Percentiles rank a stretch among this genome's conserved stretches.
These are phyloP conservation scores for Cyprinella venusta DNA, from an alignment of 2,797 vertebrate species.

Conservation along the genomic window DNA sequence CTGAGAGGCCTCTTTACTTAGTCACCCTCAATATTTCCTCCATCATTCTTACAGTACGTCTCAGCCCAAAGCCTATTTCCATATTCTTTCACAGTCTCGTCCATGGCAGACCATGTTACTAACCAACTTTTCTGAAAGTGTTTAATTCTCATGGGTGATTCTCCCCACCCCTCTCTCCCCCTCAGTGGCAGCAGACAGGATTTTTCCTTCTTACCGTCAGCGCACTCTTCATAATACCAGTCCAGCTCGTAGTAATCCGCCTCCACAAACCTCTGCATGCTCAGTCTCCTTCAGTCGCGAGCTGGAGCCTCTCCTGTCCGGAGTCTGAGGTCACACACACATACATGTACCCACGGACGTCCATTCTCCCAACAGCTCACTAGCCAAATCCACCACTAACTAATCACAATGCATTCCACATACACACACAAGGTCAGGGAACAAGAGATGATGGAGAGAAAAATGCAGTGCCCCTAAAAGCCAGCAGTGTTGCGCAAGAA, in stretches of 20 bases:
- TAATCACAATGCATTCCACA: constrained; percentile 37
- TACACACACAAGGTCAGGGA: constrained; percentile 44
- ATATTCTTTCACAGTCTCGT: not conserved
- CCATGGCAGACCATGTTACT: not conserved
- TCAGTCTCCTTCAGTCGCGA: constrained; percentile 75
- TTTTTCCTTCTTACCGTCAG: constrained; percentile 86
- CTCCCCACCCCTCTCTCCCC: not conserved
- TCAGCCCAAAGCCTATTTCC: not conserved
- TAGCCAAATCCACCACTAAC: constrained; percentile 2
- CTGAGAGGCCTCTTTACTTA: not conserved
- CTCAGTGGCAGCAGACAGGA: not conserved
- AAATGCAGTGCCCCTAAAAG: constrained; percentile 30
- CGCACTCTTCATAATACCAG: constrained; percentile 99
- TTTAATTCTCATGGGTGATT: constrained; percentile 12
- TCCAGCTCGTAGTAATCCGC: constrained; percentile 98
- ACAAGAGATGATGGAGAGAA: constrained; percentile 21
- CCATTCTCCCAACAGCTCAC: constrained; percentile 67
- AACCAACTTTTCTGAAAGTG: constrained; percentile 18
- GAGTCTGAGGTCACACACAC: constrained; percentile 75
- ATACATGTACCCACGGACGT: constrained; percentile 56
- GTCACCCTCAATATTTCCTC: not conserved
- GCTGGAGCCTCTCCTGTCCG: constrained; percentile 66
- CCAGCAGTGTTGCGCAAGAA: constrained; percentile 71
- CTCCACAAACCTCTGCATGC: constrained; percentile 97
- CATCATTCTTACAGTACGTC: not conserved